Base-by-base conservation (phyloP, 2,888 invertebrate species). In the Odontocerum albicorne region DNA sequence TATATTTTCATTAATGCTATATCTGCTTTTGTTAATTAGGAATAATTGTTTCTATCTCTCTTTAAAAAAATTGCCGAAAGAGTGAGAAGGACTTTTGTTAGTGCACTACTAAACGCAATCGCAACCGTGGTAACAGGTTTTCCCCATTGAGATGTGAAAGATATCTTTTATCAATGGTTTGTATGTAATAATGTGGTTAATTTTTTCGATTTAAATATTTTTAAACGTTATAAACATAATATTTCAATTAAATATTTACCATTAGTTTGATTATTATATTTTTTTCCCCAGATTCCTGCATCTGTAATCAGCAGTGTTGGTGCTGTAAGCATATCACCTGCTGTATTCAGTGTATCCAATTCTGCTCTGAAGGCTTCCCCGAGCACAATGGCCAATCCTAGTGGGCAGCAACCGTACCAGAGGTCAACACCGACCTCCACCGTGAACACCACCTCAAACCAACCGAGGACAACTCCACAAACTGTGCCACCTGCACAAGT, bases 301-400 rank as follows among this genome's bases (percentile, higher is more conserved):
- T 80, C 80, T 38, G 80, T 80, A 64, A 80, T 80, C 65, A 80
- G 80, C 70, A 81, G 80, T 64, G 79, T 80, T 59, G 80, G 80
- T 62, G 77, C 80, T 63, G 79, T 80, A 60, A 80, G 80, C 66
- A 52, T 57, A 27, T 75, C 78, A 50, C 75, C 75, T 60, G 72
- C 78, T 1, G 53, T 56, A 13, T 47, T 57, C 49, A 62, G 58
- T 32, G 68, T 73, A 3, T 68, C 71, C 8, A 70, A 73, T 55
- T 72, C 69, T 1, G 19, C 52, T 13, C 47, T 63, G 10, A 72
- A 69, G 27, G 68, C 73, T n/a, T 73, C 72, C 62, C 70, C 72
- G 60, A 71, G 70, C 10, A 64, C 55, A 57, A 77, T 73, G 79
- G 77, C 74, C 51, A 78, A 73, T 64, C 78, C 74, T 35, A 77